Percentiles rank a stretch among this genome's conserved stretches.
Conservation (phyloP, 2,113 vertebrate genomes). For the Catharus fuscescens region DNA sequence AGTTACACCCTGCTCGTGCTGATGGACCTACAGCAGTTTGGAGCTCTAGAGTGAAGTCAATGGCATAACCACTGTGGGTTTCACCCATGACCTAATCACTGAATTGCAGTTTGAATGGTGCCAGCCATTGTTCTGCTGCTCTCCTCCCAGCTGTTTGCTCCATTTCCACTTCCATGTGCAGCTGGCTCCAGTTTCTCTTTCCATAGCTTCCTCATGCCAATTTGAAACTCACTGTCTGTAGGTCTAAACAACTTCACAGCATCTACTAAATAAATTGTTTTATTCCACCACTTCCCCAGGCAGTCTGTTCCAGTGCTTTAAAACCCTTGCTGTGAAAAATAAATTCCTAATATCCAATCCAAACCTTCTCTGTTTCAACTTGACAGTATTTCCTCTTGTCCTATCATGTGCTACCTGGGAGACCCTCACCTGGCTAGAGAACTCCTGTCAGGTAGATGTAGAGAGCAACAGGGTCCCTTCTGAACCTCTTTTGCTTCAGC, state of each 20-base stretch:
- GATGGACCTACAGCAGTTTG: not conserved
- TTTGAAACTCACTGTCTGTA: not conserved
- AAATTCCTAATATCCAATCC: not conserved
- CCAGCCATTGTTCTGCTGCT: not conserved
- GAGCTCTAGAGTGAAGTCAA: not conserved
- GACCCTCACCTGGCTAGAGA: not conserved
- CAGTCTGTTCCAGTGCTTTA: not conserved
- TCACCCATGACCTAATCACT: not conserved
- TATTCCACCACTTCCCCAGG: not conserved
- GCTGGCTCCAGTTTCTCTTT: not conserved
- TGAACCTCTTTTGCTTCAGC: not conserved
- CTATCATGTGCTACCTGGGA: not conserved
- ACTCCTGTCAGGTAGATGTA: not conserved
- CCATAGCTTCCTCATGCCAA: not conserved
- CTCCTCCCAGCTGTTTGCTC: not conserved
- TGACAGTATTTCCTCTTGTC: not conserved
- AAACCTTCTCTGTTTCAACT: not conserved
- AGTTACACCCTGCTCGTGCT: not conserved
- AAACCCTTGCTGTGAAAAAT: not conserved
- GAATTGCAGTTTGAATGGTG: not conserved
- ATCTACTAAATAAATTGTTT: not conserved
- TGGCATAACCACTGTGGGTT: not conserved
- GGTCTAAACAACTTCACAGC: not conserved
- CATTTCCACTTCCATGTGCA: not conserved
- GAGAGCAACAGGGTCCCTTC: not conserved